Evolutionary conservation across 2,113 vertebrate species (phyloP).

Genomic region (Bos javanicus): DNA sequence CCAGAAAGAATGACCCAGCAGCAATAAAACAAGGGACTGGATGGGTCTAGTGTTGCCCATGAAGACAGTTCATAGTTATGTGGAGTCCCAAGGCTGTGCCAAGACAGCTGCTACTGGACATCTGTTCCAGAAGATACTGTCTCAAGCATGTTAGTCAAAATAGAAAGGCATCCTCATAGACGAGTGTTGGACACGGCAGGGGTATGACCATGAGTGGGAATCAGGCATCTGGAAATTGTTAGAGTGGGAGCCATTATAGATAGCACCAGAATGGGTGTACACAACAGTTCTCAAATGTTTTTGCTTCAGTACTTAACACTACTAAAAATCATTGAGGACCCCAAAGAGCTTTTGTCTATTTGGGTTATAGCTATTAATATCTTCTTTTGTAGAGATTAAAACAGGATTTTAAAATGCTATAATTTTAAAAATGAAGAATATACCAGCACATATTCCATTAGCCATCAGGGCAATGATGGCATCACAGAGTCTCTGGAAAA

Average conservation of each 20-base stretch:
- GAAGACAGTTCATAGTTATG: background rate
- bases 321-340: background rate
- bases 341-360: background rate
- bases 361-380: background rate
- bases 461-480: background rate
- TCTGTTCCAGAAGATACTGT: background rate
- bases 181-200: background rate
- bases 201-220: background rate
- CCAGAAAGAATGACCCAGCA: background rate
- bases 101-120: conserved; percentile 32
- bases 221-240: background rate
- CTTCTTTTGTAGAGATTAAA: background rate
- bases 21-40: background rate
- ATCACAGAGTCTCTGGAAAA: background rate
- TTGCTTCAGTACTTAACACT: background rate
- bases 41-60: background rate
- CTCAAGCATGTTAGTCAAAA: conserved; percentile 37
- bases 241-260: background rate
- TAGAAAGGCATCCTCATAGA: conserved; percentile 49
- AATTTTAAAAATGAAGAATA: background rate
- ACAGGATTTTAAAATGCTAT: background rate
- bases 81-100: background rate
- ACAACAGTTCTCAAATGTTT: background rate
- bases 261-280: background rate
- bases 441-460: background rate